Base-by-base conservation (phyloP, 1,140 invertebrate species). In the Yoshiicerus persimilis region DNA sequence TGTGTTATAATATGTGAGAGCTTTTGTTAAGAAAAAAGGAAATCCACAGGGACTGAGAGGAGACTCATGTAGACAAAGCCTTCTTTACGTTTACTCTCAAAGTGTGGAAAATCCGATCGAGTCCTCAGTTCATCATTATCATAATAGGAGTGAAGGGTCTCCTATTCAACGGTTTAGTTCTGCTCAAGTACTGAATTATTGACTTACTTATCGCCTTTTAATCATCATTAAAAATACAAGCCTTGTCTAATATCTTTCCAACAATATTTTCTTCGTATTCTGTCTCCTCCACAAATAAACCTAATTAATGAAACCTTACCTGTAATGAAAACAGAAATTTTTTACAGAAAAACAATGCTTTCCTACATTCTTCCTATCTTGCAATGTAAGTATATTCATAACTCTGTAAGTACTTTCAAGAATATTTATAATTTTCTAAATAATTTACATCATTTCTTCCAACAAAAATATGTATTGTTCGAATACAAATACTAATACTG, bases 81-180 rank as follows among this genome's bases (percentile, higher is more conserved):
- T 16, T 80, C 62, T 80, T 87, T 77, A 39, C 27, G 30, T 80
- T 77, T 47, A 87, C 86, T 27, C 39, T 84, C 87, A 87, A 87
- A 87, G 87, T 87, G 87, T 87, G 87, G 87, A 83, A 87, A 87
- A 87, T 87, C 87, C 41, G 70, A 87, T 75, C 84, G 84, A 86
- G 41, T 83, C 39, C 34, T 34, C 38, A 87, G 86, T 77, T 77
- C 41, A 87, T 77, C 41, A 87, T 84, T 41, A 84, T 87, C 87
- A 87, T 84, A 87, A 84, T 41, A 84, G 27, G 27, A 80, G 20
- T 47, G 32, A 80, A 64, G 47, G 87, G 47, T 47, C 87, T 38
- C 75, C 62, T 87, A 39, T 87, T 84, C 77, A 87, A 87, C 41
- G 38, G 34, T 87, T 87, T 84, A 83, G 87, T 84, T 84, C 32